phyloP scores from a whole-genome alignment of 2,113 vertebrate species.

The Pachycephala philippinensis region DNA sequence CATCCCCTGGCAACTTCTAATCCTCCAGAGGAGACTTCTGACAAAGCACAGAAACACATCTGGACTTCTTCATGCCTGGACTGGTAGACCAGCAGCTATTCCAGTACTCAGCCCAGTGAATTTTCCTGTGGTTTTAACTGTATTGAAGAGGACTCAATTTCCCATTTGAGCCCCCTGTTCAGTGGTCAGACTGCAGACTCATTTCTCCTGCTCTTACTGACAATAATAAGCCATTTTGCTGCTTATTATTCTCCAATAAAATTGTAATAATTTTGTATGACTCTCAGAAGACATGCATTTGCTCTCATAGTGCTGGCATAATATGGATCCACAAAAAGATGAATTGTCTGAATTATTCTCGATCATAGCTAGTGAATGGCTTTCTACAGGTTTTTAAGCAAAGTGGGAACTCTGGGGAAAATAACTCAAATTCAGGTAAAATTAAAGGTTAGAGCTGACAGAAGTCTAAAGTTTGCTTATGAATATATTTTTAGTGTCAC shows the following conservation, averaged over 20 bases:
- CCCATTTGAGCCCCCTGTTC: background rate
- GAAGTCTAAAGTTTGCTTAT: background rate
- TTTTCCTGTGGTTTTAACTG: background rate
- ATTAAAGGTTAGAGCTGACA: background rate
- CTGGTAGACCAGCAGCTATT: background rate
- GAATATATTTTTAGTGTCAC: background rate
- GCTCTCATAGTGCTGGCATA: background rate
- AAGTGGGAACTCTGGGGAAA: background rate
- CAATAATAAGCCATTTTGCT: background rate
- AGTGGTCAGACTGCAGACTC: background rate
- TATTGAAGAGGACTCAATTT: background rate
- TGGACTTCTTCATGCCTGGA: background rate
- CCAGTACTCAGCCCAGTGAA: background rate
- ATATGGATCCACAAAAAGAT: background rate
- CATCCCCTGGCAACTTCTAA: background rate
- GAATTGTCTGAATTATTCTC: background rate
- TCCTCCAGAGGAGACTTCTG: background rate
- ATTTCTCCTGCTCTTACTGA: background rate
- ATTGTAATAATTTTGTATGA: background rate
- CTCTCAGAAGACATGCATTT: background rate
- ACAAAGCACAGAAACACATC: background rate
- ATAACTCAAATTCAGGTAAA: background rate
- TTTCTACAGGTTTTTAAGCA: background rate
- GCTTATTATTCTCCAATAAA: background rate
- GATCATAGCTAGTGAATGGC: background rate